Base-by-base conservation (phyloP, 2,113 vertebrate genomes). In the Speoplatyrhinus poulsoni region DNA sequence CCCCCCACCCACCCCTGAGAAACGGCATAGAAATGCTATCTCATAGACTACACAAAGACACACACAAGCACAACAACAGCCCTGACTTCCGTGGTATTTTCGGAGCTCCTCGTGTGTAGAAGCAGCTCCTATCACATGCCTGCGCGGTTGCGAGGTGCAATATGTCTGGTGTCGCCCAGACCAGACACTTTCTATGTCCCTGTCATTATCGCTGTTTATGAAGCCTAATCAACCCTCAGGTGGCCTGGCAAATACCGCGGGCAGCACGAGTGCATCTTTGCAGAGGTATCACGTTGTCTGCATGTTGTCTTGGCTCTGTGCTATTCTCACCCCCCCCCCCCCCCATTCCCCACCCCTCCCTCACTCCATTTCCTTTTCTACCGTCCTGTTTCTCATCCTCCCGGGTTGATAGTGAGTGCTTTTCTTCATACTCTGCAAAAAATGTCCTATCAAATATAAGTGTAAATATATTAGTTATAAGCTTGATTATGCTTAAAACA, bases 381-480 rank as follows among this genome's bases (percentile, higher is more conserved):
- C 3, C 72, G 85, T 88, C 83, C 83, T 85, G 79, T 84, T 83
- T 78, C 81, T 76, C 48, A 3, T 56, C 69, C 62, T 46, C 7
- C 52, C 15, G 0, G 58, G 19, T 52, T 59, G 46, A 67, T 57
- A 49, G 49, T 46, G 41, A 69, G 66, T 19, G 46, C 69, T 67
- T 58, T 58, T 73, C 82, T 50, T 6, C 0, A 26, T 26, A 26
- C 26, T 2, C 26, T 26, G 26, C 26, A 26, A 26, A 26, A 26
- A 26, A 26, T 26, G 26, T 26, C 26, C 26, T 26, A 26, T 26
- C 26, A 3, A 3, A 26, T 26, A 26, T 26, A 26, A 26, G 26
- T 26, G 26, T 26, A 26, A 26, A 26, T 26, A 26, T 26, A 26
- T 26, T 26, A 26, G 26, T 26, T 26, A 26, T 26, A 3, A 26